Evolutionary conservation across 2,888 invertebrate genomes (phyloP).

Genomic region (Andrena minutula): DNA sequence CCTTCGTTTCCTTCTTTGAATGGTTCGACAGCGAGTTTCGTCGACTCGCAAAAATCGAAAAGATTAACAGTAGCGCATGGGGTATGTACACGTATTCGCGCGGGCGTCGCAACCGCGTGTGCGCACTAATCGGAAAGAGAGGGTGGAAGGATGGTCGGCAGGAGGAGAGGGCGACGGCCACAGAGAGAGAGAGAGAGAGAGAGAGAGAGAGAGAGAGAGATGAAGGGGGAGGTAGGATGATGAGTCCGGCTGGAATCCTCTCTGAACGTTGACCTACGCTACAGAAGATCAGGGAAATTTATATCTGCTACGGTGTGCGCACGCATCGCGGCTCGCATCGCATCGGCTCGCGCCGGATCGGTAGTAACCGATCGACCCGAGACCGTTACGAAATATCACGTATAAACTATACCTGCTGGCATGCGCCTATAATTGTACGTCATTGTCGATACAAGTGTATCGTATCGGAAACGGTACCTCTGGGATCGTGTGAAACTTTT

Average conservation of each 20-base stretch:
- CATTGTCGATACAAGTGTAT: constrained; percentile 28
- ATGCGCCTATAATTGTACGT: constrained; percentile 37
- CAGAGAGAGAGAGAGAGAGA: background rate
- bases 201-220: constrained; percentile 15
- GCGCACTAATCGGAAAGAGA: background rate
- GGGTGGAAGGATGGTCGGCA: background rate
- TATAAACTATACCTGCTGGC: constrained; percentile 31
- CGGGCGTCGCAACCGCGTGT: background rate
- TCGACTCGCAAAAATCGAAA: background rate
- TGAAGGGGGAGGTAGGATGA: constrained; percentile 27
- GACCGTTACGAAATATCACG: constrained; percentile 64
- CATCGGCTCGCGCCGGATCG: constrained; percentile 21
- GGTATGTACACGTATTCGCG: no score
- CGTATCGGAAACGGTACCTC: constrained; percentile 24
- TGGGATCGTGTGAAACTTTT: constrained; percentile 26
- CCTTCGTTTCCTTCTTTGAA: no score
- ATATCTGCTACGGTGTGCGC: constrained; percentile 44
- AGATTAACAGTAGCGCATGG: background rate
- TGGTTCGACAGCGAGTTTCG: no score
- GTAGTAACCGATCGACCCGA: constrained; percentile 43
- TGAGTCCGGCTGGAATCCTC: constrained; percentile 62
- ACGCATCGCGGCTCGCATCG: constrained; percentile 26
- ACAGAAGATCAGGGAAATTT: constrained; percentile 65
- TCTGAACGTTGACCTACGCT: constrained; percentile 68
- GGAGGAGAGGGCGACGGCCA: background rate